Base-by-base conservation (phyloP, 1,140 invertebrate species). In the Mizuhopecten yessoensis region DNA sequence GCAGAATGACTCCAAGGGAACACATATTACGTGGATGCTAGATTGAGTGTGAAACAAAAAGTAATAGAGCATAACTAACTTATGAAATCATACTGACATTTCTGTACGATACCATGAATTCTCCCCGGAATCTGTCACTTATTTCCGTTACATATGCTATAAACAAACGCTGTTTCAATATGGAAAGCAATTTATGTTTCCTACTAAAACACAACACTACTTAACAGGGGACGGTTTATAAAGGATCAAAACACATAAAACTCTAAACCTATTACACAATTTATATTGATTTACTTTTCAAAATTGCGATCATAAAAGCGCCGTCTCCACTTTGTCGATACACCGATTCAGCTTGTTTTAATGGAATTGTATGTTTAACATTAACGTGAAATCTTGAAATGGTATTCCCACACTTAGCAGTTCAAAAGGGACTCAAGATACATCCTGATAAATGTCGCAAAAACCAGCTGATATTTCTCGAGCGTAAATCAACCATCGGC, bases 301-400 rank as follows among this genome's bases (percentile, higher is more conserved):
- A 75, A 75, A 75, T 75, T 29, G 29, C n/a, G 57, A 17, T n/a
- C 11, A 75, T 75, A 29, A 75, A 75, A 75, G 57, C n/a, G 23
- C n/a, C 0, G n/a, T 5, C 57, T n/a, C 11, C 20, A n/a, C n/a
- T 75, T 1, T 75, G 57, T 29, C 29, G 29, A 75, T 75, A 29
- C 57, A 23, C n/a, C 11, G n/a, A 75, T 75, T n/a, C 57, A 23
- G 23, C 5, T 75, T 75, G 17, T 75, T 75, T n/a, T 75, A 75
- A 75, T 75, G 57, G 57, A 75, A 75, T n/a, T 75, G 57, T 75
- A 75, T n/a, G n/a, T n/a, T 75, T 75, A n/a, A 75, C 29, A 75
- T 29, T 29, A n/a, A 75, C 42, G 57, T 75, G 57, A 17, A 75
- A 75, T 75, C 1, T 75, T 75, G 11, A n/a, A 75, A 75, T 29